Conservation (phyloP, 2,888 invertebrate genomes). For the Tromatobia lineatoria region DNA sequence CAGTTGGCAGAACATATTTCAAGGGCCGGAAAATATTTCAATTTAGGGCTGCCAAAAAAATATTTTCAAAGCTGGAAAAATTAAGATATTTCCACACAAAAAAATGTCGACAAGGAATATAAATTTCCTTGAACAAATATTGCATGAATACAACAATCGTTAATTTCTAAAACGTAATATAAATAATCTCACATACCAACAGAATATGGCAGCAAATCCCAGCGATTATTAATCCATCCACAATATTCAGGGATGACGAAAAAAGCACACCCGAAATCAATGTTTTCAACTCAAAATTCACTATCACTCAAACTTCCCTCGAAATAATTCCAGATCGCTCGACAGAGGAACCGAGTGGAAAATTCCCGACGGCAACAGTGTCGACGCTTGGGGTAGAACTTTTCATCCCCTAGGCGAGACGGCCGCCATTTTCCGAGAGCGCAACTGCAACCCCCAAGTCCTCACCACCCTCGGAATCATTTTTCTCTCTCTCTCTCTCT, state of each 20-base stretch:
- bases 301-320: background rate
- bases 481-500: background rate
- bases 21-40: too few relatives aligned
- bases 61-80: too few relatives aligned
- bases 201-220: background rate
- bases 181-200: background rate
- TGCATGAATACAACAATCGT: background rate
- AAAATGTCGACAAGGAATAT: too few relatives aligned
- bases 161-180: background rate
- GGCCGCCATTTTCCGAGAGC: slow-evolving; percentile 50
- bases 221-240: slow-evolving; percentile 14
- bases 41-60: too few relatives aligned
- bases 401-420: slow-evolving; percentile 40
- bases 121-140: too few relatives aligned
- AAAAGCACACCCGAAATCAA: background rate
- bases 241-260: background rate
- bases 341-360: background rate
- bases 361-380: slow-evolving; percentile 46
- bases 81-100: too few relatives aligned
- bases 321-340: slow-evolving; percentile 1
- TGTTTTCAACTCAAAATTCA: background rate
- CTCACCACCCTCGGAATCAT: slow-evolving; percentile 22
- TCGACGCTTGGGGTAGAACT: slow-evolving; percentile 15
- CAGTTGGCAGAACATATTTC: too few relatives aligned
- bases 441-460: background rate